Conservation (phyloP, 2,888 invertebrate species). For the Ligdia adustata region DNA sequence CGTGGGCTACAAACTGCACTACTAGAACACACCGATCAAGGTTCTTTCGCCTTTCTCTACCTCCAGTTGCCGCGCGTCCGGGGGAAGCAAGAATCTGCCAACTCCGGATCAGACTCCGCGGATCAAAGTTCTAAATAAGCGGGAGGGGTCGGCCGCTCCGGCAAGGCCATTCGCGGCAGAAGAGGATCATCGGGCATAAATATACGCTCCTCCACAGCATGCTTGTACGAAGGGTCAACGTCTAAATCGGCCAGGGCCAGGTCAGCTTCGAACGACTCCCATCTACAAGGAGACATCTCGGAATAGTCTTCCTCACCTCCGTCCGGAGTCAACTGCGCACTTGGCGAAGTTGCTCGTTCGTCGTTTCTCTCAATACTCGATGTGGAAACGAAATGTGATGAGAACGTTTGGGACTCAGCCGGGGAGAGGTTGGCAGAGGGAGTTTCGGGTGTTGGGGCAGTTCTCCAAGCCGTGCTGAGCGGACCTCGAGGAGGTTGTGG, state of each 20-base stretch:
- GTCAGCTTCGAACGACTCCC: conserved; percentile 86
- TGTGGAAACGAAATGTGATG: conserved; percentile 85
- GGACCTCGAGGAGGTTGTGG: conserved; percentile 73
- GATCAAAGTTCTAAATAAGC: conserved; percentile 79
- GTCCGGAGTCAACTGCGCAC: conserved; percentile 84
- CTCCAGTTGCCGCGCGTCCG: conserved; percentile 60
- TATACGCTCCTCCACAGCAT: conserved; percentile 85
- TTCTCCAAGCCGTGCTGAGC: conserved; percentile 73
- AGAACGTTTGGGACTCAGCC: conserved; percentile 85
- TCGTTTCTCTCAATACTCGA: conserved; percentile 77
- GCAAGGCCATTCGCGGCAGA: conserved; percentile 75
- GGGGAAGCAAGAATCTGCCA: conserved; percentile 61
- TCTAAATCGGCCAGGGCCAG: conserved; percentile 85
- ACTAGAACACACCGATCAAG: conserved; percentile 52
- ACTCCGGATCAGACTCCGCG: conserved; percentile 77
- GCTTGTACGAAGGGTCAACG: conserved; percentile 85
- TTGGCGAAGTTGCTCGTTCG: conserved; percentile 78
- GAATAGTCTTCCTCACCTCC: conserved; percentile 74
- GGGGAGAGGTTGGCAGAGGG: conserved; percentile 87
- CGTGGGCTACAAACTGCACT: conserved; percentile 52
- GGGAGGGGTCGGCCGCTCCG: conserved; percentile 85
- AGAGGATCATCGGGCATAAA: conserved; percentile 85
- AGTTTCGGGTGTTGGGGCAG: conserved; percentile 86
- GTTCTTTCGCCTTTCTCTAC: conserved; percentile 45
- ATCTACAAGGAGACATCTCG: conserved; percentile 80